phyloP scores from a whole-genome alignment of 2,797 vertebrate genomes.

The Cynodonichthys magdalenae region DNA sequence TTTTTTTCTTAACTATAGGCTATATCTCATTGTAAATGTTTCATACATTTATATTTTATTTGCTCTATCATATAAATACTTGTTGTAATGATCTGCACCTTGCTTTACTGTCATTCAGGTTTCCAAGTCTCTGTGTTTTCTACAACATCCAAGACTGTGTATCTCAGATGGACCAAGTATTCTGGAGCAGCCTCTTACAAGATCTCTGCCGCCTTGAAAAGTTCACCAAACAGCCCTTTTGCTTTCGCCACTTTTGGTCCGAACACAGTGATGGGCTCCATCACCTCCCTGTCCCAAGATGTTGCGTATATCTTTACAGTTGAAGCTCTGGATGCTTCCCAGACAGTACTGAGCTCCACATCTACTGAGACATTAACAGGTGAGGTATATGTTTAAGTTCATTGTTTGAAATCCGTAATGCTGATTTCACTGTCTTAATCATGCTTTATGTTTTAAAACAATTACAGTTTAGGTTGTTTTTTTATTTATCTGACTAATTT shows the following conservation, averaged over 20 bases:
- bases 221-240: constrained; percentile 39
- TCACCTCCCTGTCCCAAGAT: constrained; percentile 76
- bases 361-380: constrained; percentile 68
- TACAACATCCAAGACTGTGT: constrained; percentile 75
- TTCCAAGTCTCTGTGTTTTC: constrained; percentile 70
- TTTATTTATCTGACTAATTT: too few relatives aligned
- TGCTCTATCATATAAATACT: not conserved
- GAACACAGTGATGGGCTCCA: constrained; percentile 79
- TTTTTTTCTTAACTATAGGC: constrained; percentile 9
- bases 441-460: not conserved
- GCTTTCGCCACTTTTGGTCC: constrained; percentile 72
- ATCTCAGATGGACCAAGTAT: constrained; percentile 75
- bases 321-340: constrained; percentile 71
- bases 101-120: constrained; percentile 49
- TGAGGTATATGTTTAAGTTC: constrained; percentile 35
- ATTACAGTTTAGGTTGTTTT: too few relatives aligned
- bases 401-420: too few relatives aligned
- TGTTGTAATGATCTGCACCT: not conserved
- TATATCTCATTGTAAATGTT: not conserved
- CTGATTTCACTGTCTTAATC: not conserved
- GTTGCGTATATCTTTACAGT: constrained; percentile 66
- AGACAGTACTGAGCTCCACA: constrained; percentile 41
- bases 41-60: not conserved
- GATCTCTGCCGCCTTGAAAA: constrained; percentile 67
- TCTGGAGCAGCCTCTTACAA: constrained; percentile 77